A percentile compares a stretch with the other conserved stretches of the same genome.
These are phyloP conservation scores for Psittacula derbiana DNA, from an alignment of 2,797 vertebrate genomes.

Conservation along the genomic window DNA sequence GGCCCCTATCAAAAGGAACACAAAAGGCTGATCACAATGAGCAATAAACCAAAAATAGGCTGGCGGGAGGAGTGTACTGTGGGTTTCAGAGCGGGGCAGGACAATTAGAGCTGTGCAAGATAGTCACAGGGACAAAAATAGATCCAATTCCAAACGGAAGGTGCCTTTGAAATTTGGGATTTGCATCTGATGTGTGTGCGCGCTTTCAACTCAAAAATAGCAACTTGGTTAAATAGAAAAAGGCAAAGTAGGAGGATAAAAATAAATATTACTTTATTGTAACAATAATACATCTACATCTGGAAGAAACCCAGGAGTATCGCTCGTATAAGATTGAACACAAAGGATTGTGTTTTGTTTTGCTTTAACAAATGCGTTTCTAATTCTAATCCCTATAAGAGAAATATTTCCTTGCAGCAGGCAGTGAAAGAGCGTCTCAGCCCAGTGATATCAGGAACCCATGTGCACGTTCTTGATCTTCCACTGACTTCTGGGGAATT, in stretches of 20 bases:
- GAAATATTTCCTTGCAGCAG: neutral
- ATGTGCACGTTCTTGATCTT: neutral
- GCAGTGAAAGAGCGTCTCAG: neutral
- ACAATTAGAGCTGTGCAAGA: conserved; percentile 54
- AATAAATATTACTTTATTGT: conserved; percentile 24
- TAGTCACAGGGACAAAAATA: conserved; percentile 57
- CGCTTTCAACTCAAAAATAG: conserved; percentile 19
- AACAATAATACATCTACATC: neutral
- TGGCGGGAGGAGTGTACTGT: neutral
- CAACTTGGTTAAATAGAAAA: neutral
- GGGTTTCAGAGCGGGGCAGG: conserved; percentile 20
- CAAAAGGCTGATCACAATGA: conserved; percentile 62
- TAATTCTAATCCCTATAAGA: neutral
- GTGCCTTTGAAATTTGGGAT: conserved; percentile 59
- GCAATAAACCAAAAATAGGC: conserved; percentile 52
- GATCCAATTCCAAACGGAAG: conserved; percentile 33
- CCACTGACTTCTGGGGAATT: neutral
- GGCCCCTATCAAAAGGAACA: conserved; percentile 53
- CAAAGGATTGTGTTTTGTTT: neutral
- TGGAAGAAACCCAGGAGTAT: neutral
- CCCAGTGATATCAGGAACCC: neutral
- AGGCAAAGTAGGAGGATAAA: neutral
- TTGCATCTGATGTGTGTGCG: neutral
- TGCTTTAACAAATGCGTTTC: neutral
- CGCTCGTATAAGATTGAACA: neutral